Evolutionary conservation across 2,888 invertebrate species (phyloP), one percentile per base, ranked within the genome.

Genomic region (Drosophila ustulata): DNA sequence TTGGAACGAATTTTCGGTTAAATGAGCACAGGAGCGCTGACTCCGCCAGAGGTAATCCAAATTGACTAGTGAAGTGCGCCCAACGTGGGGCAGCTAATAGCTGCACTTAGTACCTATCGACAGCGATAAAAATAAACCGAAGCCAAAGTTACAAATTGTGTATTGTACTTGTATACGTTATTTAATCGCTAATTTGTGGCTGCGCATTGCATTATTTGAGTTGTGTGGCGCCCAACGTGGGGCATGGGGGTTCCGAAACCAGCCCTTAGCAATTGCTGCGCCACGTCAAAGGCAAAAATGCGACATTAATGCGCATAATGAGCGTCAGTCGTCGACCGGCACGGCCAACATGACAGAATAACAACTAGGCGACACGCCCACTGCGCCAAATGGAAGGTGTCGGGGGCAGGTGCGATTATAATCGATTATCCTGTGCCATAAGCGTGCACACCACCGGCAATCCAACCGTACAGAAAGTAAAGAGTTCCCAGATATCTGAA

Each of bases 251-350:
- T 25, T 9, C 13, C 37, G 5, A 49, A 65, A 47, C 18, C 50
- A n/a, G 47, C 58, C 52, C 26, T 47, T 46, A 41, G 34, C 34
- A 3, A 11, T 45, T 9, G 26, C 37, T 34, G 72, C 30, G 59
- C 51, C 37, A 41, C 53, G 55, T 69, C 61, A 66, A 69, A 78
- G 66, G 68, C 66, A 51, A 64, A 51, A 66, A 46, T 68, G 66
- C 62, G 80, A 69, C 82, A 79, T 77, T 87, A 84, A 84, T 74
- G 78, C 77, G 74, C 67, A 84, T 84, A 89, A 87, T 88, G 88
- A 80, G 76, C 70, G 82, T 50, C 76, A 72, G 66, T 68, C 61
- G 63, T 62, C 67, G 63, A 67, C 25, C 64, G 56, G 50, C 55
- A 62, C 66, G 78, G 43, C 59, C 55, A 66, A 43, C 64, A 65